phyloP scores from a whole-genome alignment of 2,888 invertebrate species.

The Drosophila falleni region DNA sequence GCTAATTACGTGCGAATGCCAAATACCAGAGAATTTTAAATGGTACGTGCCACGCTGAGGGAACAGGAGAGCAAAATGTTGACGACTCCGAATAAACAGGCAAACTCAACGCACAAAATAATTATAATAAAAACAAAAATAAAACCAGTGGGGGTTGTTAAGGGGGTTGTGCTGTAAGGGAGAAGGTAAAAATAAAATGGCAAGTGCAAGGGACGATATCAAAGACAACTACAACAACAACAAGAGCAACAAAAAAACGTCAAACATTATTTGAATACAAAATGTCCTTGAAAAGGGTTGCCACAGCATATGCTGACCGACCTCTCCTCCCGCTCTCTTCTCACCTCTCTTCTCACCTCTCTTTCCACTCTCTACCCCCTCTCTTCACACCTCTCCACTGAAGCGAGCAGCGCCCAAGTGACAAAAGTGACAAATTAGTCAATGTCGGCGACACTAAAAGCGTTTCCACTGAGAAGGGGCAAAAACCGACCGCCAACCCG shows the following conservation, averaged over 20 bases:
- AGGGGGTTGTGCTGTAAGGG: background rate
- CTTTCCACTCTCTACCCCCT: background rate
- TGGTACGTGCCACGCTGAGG: slow-evolving; percentile 33
- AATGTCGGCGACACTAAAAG: slow-evolving; percentile 68
- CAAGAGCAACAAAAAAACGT: slow-evolving; percentile 50
- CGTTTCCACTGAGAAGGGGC: slow-evolving; percentile 58
- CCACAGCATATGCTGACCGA: slow-evolving; percentile 33
- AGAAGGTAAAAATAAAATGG: slow-evolving; percentile 5
- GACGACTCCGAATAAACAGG: slow-evolving; percentile 29
- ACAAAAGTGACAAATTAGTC: slow-evolving; percentile 83
- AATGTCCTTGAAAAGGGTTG: slow-evolving; percentile 77
- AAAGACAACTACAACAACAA: slow-evolving; percentile 2
- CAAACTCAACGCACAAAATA: slow-evolving; percentile 35
- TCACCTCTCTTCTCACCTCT: no score
- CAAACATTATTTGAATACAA: slow-evolving; percentile 82
- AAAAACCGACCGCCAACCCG: slow-evolving; percentile 36
- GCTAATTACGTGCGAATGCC: slow-evolving; percentile 73
- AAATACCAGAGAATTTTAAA: slow-evolving; percentile 58
- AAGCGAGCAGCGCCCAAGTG: slow-evolving; percentile 49
- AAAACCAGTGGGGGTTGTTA: slow-evolving; percentile 5
- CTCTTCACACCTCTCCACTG: background rate
- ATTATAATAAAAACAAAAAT: slow-evolving; percentile 38
- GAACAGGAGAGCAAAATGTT: slow-evolving; percentile 3
- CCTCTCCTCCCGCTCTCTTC: background rate
- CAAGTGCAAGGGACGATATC: slow-evolving; percentile 38